Percentiles rank a stretch among this genome's conserved stretches.
Conservation (phyloP, 1,140 invertebrate genomes). For the Drosophila pectinifera region DNA sequence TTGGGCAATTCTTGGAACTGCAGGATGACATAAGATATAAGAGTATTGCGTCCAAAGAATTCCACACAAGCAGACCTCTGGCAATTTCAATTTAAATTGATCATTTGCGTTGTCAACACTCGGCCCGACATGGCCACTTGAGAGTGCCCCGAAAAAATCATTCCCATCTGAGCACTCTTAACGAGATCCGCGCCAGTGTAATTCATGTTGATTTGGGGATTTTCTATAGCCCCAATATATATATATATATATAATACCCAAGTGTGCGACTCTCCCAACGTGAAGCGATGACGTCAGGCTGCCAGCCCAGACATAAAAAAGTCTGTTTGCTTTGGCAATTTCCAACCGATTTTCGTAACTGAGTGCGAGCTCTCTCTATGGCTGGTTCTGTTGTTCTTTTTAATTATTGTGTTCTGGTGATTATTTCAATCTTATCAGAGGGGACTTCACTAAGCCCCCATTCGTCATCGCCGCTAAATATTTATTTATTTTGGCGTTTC, state of each 20-base stretch:
- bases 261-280: constrained; percentile 27
- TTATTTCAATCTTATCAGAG: constrained; percentile 68
- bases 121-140: constrained; percentile 37
- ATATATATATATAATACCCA: constrained; percentile 1
- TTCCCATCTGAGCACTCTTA: constrained; percentile 27
- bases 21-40: constrained; percentile 57
- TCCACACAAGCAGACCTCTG: constrained; percentile 5
- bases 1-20: constrained; percentile 33
- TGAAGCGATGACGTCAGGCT: constrained; percentile 42
- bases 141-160: constrained; percentile 40
- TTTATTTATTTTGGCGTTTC: constrained; percentile 9
- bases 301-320: constrained; percentile 33
- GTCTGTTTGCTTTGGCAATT: constrained; percentile 44
- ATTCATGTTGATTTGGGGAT: constrained; percentile 37
- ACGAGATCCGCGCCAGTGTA: constrained; percentile 30
- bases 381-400: background rate
- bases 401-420: constrained; percentile 44
- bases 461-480: constrained; percentile 41
- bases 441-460: constrained; percentile 29
- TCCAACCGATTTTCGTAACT: constrained; percentile 44
- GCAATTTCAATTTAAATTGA: constrained; percentile 74
- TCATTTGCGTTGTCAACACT: constrained; percentile 70
- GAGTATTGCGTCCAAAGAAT: constrained; percentile 19
- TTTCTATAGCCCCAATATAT: constrained; percentile 21
- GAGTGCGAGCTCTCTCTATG: constrained; percentile 31